phyloP scores from a whole-genome alignment of 2,888 invertebrate genomes.

The Agapostemon virescens region DNA sequence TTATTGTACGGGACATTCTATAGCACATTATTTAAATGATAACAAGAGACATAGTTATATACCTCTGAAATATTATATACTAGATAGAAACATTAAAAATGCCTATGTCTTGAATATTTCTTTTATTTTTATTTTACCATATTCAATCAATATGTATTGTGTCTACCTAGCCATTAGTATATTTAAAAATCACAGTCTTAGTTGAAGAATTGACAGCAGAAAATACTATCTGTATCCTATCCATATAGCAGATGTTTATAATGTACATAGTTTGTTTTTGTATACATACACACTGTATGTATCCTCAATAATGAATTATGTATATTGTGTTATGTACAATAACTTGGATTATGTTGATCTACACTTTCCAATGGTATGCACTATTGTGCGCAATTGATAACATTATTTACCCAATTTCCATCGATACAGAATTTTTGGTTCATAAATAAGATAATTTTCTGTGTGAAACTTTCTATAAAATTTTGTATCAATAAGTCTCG shows the following conservation, averaged over 20 bases:
- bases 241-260: slow-evolving; percentile 69
- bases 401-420: slow-evolving; percentile 62
- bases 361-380: slow-evolving; percentile 65
- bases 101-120: slow-evolving; percentile 49
- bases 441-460: slow-evolving; percentile 7
- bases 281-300: slow-evolving; percentile 65
- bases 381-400: slow-evolving; percentile 69
- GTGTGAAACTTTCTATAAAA: slow-evolving; percentile 15
- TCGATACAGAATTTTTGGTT: slow-evolving; percentile 47
- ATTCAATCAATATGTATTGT: slow-evolving; percentile 77
- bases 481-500: slow-evolving; percentile 8
- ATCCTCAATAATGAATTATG: slow-evolving; percentile 58
- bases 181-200: slow-evolving; percentile 81
- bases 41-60: slow-evolving; percentile 10
- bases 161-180: slow-evolving; percentile 78
- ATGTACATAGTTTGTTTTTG: slow-evolving; percentile 73
- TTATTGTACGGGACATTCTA: slow-evolving; percentile 9
- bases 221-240: slow-evolving; percentile 80
- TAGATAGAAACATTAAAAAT: slow-evolving; percentile 38
- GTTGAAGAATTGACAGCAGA: slow-evolving; percentile 81
- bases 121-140: slow-evolving; percentile 75
- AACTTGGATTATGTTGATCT: slow-evolving; percentile 55
- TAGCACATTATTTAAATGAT: slow-evolving; percentile 6
- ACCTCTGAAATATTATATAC: slow-evolving; percentile 14
- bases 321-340: slow-evolving; percentile 69